A percentile compares a stretch with the other conserved stretches of the same genome.
Evolutionary conservation across 2,113 vertebrate species (phyloP).

Genomic region (Fulica atra): DNA sequence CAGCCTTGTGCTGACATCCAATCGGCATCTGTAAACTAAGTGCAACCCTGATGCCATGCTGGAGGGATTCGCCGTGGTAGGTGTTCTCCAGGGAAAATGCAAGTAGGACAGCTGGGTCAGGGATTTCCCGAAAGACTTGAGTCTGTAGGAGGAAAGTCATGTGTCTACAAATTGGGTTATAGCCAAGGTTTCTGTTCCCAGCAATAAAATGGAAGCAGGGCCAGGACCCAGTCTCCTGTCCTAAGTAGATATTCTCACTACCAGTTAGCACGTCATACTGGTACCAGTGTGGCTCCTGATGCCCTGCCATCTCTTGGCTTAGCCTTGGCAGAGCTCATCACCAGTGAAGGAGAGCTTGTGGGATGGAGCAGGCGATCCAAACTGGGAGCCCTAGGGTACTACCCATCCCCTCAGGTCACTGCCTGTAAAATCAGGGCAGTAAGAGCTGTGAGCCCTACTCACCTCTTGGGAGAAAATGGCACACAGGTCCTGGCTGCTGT

Average conservation of each 20-base stretch:
- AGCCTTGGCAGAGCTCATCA: background rate
- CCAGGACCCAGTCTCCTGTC: background rate
- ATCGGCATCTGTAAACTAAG: fast-evolving
- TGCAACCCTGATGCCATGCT: background rate
- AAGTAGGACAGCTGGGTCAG: background rate
- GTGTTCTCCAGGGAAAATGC: background rate
- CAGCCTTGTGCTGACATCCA: background rate
- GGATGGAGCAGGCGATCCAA: background rate
- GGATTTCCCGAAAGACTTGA: background rate
- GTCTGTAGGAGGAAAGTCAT: background rate
- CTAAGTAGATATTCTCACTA: background rate
- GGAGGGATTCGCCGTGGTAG: background rate
- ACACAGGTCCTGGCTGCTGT: background rate
- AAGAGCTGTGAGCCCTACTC: background rate
- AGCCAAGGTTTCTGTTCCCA: background rate
- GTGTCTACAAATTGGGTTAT: background rate
- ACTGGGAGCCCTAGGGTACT: background rate
- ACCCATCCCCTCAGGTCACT: background rate
- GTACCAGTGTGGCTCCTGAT: background rate
- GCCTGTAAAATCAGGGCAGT: background rate
- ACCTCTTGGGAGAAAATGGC: background rate
- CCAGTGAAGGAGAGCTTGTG: background rate
- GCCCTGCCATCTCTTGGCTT: background rate
- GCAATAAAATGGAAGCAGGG: background rate
- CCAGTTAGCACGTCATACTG: background rate